These are phyloP conservation scores for Tapirus indicus DNA, from an alignment of 2,797 vertebrate species.

Conservation along the genomic window DNA sequence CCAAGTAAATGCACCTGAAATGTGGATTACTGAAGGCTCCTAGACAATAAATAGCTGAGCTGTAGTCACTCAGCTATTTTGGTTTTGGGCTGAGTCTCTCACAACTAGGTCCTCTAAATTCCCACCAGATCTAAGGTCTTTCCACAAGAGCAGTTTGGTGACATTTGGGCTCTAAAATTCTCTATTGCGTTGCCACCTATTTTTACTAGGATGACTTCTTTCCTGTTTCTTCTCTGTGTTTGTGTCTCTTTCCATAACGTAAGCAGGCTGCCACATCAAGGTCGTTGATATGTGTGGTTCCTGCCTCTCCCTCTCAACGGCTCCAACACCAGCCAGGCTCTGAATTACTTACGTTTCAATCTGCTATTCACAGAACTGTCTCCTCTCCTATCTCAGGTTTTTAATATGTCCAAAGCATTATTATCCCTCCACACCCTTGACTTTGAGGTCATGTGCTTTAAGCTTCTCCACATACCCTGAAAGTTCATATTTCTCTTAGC, in stretches of 20 bases:
- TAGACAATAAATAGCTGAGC: not conserved
- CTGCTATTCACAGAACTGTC: not conserved
- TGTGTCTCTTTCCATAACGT: not conserved
- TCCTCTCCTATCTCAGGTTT: slow-evolving; percentile 8
- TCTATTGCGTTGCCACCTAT: not conserved
- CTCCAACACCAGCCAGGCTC: not conserved
- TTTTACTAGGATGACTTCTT: slow-evolving; percentile 14
- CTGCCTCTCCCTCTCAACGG: not conserved
- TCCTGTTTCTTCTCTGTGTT: not conserved
- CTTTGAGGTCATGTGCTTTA: slow-evolving; percentile 18
- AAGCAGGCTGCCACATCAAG: not conserved
- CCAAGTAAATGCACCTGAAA: not conserved
- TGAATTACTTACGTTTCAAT: slow-evolving; percentile 8
- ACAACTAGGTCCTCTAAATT: not conserved
- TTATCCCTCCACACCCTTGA: not conserved
- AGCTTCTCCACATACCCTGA: not conserved
- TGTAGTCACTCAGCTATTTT: not conserved
- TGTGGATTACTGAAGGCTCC: not conserved
- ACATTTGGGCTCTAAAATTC: not conserved
- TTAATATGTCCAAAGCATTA: not conserved
- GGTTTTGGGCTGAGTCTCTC: not conserved
- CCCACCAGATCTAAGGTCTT: not conserved
- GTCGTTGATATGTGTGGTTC: not conserved
- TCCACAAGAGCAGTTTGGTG: not conserved
- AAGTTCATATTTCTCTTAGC: not conserved